A percentile compares a stretch with the other conserved stretches of the same genome.
phyloP scores from a whole-genome alignment of 92 coral and sea anemone species.

The Desmophyllum pertusum region DNA sequence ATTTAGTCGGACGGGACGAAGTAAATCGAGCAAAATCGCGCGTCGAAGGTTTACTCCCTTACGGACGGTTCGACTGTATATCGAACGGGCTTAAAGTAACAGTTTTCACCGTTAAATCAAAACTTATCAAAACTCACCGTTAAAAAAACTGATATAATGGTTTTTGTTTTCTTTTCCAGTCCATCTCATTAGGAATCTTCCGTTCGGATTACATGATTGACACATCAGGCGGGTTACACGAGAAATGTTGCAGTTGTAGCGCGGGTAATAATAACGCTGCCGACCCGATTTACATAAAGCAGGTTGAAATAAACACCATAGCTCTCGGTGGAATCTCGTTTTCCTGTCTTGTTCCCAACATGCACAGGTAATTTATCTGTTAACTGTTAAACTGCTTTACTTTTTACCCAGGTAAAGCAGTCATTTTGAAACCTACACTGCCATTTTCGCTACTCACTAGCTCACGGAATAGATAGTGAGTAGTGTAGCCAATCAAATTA shows the following conservation, averaged over 20 bases:
- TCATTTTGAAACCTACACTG: too few species aligned
- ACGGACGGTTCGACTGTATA: too few species aligned
- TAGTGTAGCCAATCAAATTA: too few species aligned
- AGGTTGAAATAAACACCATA: slow-evolving; percentile 95
- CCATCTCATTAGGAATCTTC: slow-evolving; percentile 80
- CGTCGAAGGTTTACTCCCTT: too few species aligned
- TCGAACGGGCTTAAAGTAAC: too few species aligned
- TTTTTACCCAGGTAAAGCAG: too few species aligned
- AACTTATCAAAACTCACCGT: background rate
- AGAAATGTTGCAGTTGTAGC: background rate
- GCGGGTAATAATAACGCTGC: background rate
- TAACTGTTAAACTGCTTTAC: background rate
- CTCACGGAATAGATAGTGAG: too few species aligned
- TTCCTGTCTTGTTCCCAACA: slow-evolving; percentile 38
- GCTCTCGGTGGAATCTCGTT: slow-evolving; percentile 66
- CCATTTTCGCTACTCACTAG: too few species aligned
- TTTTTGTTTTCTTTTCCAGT: slow-evolving; percentile 40
- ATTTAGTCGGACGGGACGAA: too few species aligned
- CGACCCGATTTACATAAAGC: slow-evolving; percentile 73
- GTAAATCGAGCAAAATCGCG: too few species aligned
- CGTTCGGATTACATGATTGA: slow-evolving; percentile 98
- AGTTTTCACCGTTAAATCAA: background rate
- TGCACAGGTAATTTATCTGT: slow-evolving; percentile 36
- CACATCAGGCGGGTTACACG: slow-evolving; percentile 21
- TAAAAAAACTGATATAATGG: background rate